Percentiles rank a stretch among this genome's conserved stretches.
phyloP scores from a whole-genome alignment of 1,140 invertebrate species.

The Leptopilina clavipes region DNA sequence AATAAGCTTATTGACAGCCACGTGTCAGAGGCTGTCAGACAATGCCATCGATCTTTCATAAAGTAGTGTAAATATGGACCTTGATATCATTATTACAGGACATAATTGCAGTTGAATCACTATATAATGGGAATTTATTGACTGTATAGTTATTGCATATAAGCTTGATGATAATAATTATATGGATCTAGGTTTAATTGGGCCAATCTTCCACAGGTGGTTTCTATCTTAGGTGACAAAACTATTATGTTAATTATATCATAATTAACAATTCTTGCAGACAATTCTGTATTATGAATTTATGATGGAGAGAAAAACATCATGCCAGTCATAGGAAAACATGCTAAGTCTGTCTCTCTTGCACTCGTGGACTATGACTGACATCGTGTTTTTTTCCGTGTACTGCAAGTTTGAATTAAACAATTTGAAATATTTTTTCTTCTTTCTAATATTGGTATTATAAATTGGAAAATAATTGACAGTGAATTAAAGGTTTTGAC shows the following conservation, averaged over 20 bases:
- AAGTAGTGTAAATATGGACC: slow-evolving; percentile 3
- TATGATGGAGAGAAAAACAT: too few species aligned
- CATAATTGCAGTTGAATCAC: slow-evolving; percentile 10
- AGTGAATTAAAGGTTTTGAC: not conserved
- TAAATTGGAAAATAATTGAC: not conserved
- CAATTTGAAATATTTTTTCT: not conserved
- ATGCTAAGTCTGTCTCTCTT: too few species aligned
- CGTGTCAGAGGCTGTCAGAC: not conserved
- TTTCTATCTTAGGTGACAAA: not conserved
- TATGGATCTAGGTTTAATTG: not conserved
- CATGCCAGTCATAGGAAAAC: too few species aligned
- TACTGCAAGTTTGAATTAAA: too few species aligned
- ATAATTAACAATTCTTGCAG: not conserved
- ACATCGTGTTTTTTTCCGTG: too few species aligned
- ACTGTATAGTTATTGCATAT: not conserved
- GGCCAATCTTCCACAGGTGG: slow-evolving; percentile 1
- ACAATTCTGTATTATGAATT: not conserved
- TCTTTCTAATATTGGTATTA: not conserved
- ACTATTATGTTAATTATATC: not conserved
- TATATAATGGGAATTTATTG: not conserved
- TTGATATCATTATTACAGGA: not conserved
- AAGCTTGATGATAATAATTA: not conserved
- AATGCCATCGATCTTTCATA: not conserved
- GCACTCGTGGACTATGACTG: too few species aligned
- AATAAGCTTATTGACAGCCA: slow-evolving; percentile 16